These are phyloP conservation scores for Ditylenchus dipsaci DNA, from an alignment of 1,140 invertebrate species.

Conservation along the genomic window DNA sequence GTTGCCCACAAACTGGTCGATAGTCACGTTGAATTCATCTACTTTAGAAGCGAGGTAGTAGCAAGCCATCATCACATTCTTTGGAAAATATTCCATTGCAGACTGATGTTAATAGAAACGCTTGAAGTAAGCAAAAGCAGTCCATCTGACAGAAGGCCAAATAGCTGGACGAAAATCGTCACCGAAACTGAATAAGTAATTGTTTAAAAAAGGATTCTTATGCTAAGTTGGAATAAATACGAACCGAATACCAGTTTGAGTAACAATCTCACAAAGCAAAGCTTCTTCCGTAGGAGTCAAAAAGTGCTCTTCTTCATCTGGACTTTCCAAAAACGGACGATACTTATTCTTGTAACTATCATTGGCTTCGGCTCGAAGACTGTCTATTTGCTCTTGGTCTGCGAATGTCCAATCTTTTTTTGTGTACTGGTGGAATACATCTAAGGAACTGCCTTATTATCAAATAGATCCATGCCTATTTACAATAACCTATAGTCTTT, in stretches of 20 bases:
- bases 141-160: constrained; percentile 68
- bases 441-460: too few species aligned
- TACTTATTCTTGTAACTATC: constrained; percentile 67
- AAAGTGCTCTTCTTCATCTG: constrained; percentile 32
- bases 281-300: constrained; percentile 40
- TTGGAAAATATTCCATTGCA: constrained; percentile 94
- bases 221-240: not conserved
- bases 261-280: constrained; percentile 44
- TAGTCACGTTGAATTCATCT: constrained; percentile 97
- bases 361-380: constrained; percentile 74
- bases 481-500: too few species aligned
- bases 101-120: constrained; percentile 91
- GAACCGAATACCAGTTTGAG: constrained; percentile 35
- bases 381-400: constrained; percentile 73
- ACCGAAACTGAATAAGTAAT: constrained; percentile 69
- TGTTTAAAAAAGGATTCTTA: not conserved
- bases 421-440: constrained; percentile 92
- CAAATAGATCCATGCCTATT: too few species aligned
- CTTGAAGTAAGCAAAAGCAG: constrained; percentile 92
- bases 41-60: constrained; percentile 95
- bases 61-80: constrained; percentile 92
- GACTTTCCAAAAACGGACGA: constrained; percentile 1
- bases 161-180: constrained; percentile 84
- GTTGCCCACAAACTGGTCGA: constrained; percentile 89
- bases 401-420: constrained; percentile 83